phyloP scores from a whole-genome alignment of 2,888 invertebrate genomes.

The Willowsia nigromaculata region DNA sequence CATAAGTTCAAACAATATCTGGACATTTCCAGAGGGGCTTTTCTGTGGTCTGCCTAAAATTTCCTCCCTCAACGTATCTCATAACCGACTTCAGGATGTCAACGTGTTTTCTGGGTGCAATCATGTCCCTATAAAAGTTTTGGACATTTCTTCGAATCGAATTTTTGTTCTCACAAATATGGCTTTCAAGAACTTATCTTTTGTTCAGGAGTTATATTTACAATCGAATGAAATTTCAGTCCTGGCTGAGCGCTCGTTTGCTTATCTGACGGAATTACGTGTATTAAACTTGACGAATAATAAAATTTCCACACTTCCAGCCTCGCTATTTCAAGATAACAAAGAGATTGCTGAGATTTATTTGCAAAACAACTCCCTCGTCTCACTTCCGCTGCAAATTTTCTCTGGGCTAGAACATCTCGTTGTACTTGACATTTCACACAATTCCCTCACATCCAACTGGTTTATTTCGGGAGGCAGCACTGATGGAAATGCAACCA shows the following conservation, averaged over 20 bases:
- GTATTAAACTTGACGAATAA: constrained; percentile 94
- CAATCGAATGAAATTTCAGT: constrained; percentile 94
- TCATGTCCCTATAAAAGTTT: constrained; percentile 89
- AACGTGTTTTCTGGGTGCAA: no score
- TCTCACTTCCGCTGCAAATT: constrained; percentile 90
- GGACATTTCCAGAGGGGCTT: constrained; percentile 91
- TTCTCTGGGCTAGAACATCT: constrained; percentile 92
- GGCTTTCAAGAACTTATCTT: constrained; percentile 87
- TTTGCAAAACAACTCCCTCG: constrained; percentile 94
- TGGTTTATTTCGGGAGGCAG: constrained; percentile 85
- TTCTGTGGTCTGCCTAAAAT: no score
- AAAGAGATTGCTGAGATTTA: constrained; percentile 92
- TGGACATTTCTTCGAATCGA: constrained; percentile 92
- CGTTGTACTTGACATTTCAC: constrained; percentile 90
- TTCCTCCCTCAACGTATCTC: no score
- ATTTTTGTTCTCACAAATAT: constrained; percentile 91
- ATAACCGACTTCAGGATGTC: no score
- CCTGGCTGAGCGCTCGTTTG: constrained; percentile 91
- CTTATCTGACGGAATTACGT: constrained; percentile 89
- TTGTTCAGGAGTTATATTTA: constrained; percentile 89
- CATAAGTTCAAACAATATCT: constrained; percentile 92
- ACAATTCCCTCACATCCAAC: constrained; percentile 91
- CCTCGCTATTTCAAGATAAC: constrained; percentile 90
- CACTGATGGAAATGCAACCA: no score
- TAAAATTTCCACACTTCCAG: constrained; percentile 92